Conservation (phyloP, 2,888 invertebrate species). For the Agapostemon virescens region DNA sequence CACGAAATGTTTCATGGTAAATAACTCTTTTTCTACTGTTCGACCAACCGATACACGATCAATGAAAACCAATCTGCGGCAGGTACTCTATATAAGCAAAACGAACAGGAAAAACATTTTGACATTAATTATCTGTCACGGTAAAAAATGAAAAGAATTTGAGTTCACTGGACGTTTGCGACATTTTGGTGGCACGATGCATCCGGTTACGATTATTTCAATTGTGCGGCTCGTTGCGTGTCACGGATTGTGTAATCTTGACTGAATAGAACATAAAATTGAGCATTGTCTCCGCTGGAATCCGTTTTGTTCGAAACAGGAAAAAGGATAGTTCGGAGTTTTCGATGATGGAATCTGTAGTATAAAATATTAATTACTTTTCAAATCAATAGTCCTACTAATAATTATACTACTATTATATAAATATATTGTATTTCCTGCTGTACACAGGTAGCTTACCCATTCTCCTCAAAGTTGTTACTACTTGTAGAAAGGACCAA, state of each 20-base stretch:
- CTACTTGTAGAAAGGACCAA: neutral
- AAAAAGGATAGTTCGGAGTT: constrained; percentile 1
- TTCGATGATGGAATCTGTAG: neutral
- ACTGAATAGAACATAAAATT: neutral
- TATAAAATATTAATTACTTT: neutral
- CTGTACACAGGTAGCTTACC: neutral
- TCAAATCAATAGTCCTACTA: neutral
- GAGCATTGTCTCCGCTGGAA: constrained; percentile 19
- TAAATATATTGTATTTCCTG: too few species aligned
- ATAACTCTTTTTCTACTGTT: neutral
- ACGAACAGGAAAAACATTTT: constrained; percentile 46
- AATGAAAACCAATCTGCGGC: neutral
- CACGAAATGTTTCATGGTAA: constrained; percentile 19
- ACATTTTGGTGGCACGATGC: constrained; percentile 26
- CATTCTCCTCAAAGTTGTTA: neutral
- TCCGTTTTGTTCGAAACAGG: neutral
- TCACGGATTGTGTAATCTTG: constrained; percentile 28
- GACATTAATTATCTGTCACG: constrained; percentile 39
- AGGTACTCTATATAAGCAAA: constrained; percentile 41
- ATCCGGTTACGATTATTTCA: constrained; percentile 23
- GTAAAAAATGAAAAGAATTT: constrained; percentile 36
- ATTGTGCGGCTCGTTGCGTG: constrained; percentile 30
- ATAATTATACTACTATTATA: too few species aligned
- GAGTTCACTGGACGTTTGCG: constrained; percentile 36
- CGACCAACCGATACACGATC: neutral